Conservation (phyloP, 2,888 invertebrate genomes). For the Hydrotaea cyrtoneurina region DNA sequence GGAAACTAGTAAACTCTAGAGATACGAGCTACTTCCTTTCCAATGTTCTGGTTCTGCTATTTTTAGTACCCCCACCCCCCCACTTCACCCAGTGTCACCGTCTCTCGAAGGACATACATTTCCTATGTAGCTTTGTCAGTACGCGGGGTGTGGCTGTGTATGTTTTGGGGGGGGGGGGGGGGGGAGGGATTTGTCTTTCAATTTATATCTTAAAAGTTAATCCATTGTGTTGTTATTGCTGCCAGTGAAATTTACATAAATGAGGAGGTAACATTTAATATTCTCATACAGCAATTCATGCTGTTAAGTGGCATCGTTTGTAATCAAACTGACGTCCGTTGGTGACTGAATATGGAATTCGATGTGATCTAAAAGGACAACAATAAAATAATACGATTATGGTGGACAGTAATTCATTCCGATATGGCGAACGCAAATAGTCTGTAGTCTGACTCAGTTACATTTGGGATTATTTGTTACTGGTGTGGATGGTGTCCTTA, state of each 20-base stretch:
- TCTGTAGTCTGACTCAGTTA: too few species aligned
- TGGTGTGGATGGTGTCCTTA: not conserved
- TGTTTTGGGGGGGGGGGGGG: too few species aligned
- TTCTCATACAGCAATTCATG: not conserved
- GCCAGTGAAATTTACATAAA: not conserved
- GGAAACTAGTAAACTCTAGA: not conserved
- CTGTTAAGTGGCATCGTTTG: not conserved
- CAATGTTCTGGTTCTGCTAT: not conserved
- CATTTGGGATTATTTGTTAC: too few species aligned
- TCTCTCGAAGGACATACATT: too few species aligned
- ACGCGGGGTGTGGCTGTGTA: too few species aligned
- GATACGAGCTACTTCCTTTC: not conserved
- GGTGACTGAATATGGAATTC: not conserved
- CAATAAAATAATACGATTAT: not conserved
- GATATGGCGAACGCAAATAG: too few species aligned
- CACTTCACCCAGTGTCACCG: too few species aligned
- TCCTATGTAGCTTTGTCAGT: too few species aligned
- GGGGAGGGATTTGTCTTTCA: not conserved
- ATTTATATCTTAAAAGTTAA: not conserved
- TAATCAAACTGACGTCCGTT: not conserved
- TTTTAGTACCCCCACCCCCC: not conserved
- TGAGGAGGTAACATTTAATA: slow-evolving; percentile 5
- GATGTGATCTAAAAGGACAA: not conserved
- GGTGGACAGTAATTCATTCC: not conserved
- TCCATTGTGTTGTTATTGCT: not conserved